Evolutionary conservation across 2,113 vertebrate species (phyloP), one percentile per base, ranked within the genome.

Genomic region (Lanius ludovicianus): DNA sequence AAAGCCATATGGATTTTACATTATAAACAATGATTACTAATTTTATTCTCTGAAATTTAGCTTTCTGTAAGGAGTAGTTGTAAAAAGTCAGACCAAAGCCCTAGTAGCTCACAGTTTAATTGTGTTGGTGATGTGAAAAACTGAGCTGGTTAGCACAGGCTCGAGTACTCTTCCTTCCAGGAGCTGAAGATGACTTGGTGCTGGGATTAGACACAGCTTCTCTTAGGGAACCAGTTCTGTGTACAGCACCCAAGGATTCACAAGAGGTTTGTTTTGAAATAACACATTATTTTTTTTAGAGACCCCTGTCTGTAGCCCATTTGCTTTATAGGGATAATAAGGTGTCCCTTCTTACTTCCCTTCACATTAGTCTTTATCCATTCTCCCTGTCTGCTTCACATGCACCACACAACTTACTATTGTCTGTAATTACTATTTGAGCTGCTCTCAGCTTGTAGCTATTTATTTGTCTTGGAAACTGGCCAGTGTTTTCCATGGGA

Each of bases 401-500:
- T 30, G 15, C 22, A 76, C 41, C 49, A 80, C 55, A 37, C 41
- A 70, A 37, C 52, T 59, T 47, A 16, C 25, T 80, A 3, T 70
- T 85, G 75, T 50, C 79, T 73, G 25, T 83, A 85, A 92, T 93
- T 95, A 57, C 41, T 65, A 9, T 94, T 93, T 88, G 85, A 88
- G 63, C 62, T 90, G 49, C 75, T 82, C 90, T 92, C 8, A 2
- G 78, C 16, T 96, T 92, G 80, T 30, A 85, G 71, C 53, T 92
- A 46, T 93, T 91, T 94, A 82, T 94, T 94, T 94, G 63, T 44
- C 55, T 92, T 96, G 94, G 92, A 92, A 88, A 85, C n/a, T 49
- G 70, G 67, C 88, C 94, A 92, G 46, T 41, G 25, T 90, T 96
- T 94, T 90, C 82, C 41, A 31, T 63, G 79, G 79, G 42, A 92